Conservation (phyloP, 2,888 invertebrate genomes). For the Xylota sylvarum region DNA sequence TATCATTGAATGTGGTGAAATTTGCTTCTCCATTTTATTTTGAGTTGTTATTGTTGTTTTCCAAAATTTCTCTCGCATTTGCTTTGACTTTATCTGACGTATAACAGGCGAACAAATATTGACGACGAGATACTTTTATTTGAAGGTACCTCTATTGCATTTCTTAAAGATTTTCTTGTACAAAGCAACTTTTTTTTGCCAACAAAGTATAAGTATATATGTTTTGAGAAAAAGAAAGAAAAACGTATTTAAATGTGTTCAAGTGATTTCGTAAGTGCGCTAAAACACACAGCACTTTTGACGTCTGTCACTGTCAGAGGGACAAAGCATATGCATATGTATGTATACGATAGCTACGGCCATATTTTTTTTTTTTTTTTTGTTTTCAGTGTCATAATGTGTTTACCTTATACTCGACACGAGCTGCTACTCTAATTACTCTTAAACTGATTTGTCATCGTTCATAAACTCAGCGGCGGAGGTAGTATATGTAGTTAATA, state of each 20-base stretch:
- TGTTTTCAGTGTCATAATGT: constrained; percentile 32
- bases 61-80: constrained; percentile 39
- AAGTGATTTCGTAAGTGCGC: neutral
- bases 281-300: neutral
- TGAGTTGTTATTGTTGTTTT: constrained; percentile 31
- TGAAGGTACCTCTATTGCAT: neutral
- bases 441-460: constrained; percentile 57
- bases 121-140: constrained; percentile 15
- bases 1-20: constrained; percentile 53
- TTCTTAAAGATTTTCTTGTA: neutral
- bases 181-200: neutral
- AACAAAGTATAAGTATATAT: neutral
- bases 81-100: constrained; percentile 25
- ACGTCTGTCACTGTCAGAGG: neutral
- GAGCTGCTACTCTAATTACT: constrained; percentile 50
- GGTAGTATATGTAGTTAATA: neutral
- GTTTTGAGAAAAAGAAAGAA: neutral
- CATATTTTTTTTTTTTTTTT: neutral
- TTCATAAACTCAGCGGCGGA: constrained; percentile 12
- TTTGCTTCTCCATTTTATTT: constrained; percentile 20
- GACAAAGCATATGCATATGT: neutral
- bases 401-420: constrained; percentile 32
- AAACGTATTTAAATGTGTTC: constrained; percentile 7
- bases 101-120: constrained; percentile 18
- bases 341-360: neutral